Percentiles rank a stretch among this genome's conserved stretches.
Conservation (phyloP, 1,140 invertebrate species). For the Cotesia chilonis region DNA sequence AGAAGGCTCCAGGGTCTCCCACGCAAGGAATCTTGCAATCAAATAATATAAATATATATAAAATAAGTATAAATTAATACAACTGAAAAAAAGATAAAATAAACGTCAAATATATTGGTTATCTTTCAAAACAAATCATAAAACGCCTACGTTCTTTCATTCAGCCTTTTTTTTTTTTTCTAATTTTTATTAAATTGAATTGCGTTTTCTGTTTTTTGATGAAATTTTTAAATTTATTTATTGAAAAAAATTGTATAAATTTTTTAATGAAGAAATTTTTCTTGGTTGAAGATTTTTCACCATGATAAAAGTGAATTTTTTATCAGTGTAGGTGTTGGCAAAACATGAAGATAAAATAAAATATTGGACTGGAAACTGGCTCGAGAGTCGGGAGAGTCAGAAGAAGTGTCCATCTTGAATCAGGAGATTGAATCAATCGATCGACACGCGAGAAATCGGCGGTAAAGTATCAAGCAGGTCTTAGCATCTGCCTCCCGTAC, state of each 20-base stretch:
- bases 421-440: constrained; percentile 39
- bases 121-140: constrained; percentile 6
- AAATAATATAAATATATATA: constrained; percentile 2
- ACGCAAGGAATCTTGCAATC: background rate
- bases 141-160: constrained; percentile 2
- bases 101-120: background rate
- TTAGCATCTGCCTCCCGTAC: no score
- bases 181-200: no score
- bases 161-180: no score
- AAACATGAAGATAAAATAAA: background rate
- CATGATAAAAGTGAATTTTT: background rate
- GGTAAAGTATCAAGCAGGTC: constrained; percentile 25
- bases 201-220: no score
- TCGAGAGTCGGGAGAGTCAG: no score
- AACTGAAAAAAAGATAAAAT: no score
- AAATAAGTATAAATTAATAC: background rate
- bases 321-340: background rate
- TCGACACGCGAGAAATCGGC: constrained; percentile 43
- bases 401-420: constrained; percentile 1
- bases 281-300: no score
- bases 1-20: constrained; percentile 3
- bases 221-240: no score
- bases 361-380: background rate
- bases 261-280: no score
- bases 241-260: no score